Conservation (phyloP, 2,113 vertebrate genomes). For the Thryonomys swinderianus region DNA sequence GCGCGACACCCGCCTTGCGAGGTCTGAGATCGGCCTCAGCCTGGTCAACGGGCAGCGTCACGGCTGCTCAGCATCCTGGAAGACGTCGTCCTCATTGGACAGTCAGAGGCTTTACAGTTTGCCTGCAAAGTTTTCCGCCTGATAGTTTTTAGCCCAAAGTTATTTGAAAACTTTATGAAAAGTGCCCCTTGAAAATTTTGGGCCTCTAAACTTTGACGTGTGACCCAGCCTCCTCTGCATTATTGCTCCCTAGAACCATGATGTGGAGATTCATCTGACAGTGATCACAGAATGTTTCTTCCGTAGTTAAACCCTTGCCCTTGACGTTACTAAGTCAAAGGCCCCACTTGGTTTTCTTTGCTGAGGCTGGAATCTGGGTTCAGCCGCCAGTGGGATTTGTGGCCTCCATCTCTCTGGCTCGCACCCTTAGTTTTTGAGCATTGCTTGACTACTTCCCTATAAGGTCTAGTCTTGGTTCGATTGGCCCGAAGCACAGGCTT, state of each 20-base stretch:
- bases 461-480: too few species aligned
- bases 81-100: neutral
- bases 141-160: neutral
- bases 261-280: neutral
- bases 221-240: neutral
- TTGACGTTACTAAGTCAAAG: neutral
- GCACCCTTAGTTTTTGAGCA: neutral
- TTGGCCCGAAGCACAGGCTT: too few species aligned
- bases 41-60: neutral
- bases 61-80: neutral
- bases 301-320: neutral
- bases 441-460: too few species aligned
- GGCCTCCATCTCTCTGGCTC: neutral
- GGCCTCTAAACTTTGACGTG: neutral
- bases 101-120: neutral
- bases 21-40: neutral
- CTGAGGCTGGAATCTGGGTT: neutral
- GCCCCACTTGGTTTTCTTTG: neutral
- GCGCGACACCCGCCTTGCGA: neutral
- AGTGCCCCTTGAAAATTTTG: neutral
- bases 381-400: neutral
- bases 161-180: constrained; percentile 24
- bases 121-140: neutral
- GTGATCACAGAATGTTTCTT: neutral
- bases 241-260: neutral